These are phyloP conservation scores for Gallinago undulata DNA, from an alignment of 2,113 vertebrate species.

Conservation along the genomic window DNA sequence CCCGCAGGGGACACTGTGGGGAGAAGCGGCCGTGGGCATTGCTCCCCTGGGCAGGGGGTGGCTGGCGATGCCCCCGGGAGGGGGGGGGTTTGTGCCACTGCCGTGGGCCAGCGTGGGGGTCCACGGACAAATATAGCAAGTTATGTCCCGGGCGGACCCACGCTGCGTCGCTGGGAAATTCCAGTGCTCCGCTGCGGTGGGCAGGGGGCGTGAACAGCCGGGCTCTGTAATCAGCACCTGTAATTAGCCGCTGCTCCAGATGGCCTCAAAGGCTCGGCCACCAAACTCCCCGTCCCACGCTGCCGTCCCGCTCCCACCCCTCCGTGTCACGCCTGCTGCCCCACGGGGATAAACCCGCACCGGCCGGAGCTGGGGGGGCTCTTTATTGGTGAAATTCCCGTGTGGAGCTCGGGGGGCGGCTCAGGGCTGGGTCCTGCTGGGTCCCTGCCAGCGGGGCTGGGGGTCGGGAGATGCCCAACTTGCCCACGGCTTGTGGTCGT, in stretches of 20 bases:
- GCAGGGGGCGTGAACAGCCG: not conserved
- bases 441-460: not conserved
- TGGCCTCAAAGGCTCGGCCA: not conserved
- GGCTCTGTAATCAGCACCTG: conserved; percentile 37
- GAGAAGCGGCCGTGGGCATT: not conserved
- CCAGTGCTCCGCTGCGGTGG: not conserved
- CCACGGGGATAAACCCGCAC: not conserved
- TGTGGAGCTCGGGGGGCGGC: not conserved
- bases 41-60: rapidly evolving
- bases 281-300: not conserved
- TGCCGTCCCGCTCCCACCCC: not conserved
- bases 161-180: not conserved
- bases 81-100: not conserved
- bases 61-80: not conserved
- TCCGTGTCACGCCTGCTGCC: not conserved
- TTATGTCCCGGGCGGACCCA: not conserved
- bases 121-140: not conserved
- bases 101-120: not conserved
- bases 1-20: rapidly evolving
- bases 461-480: not conserved
- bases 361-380: not conserved
- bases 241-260: conserved; percentile 26
- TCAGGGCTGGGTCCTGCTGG: not conserved
- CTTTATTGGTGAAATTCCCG: not conserved
- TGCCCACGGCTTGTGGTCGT: rapidly evolving